These are phyloP conservation scores for Epistrophe eligans DNA, from an alignment of 2,888 invertebrate genomes.

Conservation along the genomic window DNA sequence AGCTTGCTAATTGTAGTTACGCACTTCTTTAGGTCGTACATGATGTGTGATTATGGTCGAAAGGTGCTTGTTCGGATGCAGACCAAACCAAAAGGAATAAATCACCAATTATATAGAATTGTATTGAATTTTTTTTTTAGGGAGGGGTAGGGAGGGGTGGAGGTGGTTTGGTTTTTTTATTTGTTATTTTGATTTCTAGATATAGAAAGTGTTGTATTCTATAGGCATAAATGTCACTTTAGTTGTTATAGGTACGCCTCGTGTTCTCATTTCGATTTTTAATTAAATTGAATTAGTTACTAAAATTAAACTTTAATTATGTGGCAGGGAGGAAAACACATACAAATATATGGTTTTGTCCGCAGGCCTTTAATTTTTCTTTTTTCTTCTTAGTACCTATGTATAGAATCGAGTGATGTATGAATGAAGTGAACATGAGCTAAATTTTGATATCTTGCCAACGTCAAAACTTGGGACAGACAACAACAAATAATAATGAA, in stretches of 20 bases:
- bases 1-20: constrained; percentile 73
- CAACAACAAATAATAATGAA: constrained; percentile 33
- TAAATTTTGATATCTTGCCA: constrained; percentile 66
- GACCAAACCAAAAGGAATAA: constrained; percentile 5
- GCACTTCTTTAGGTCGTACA: constrained; percentile 68
- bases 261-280: constrained; percentile 67
- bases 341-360: constrained; percentile 28
- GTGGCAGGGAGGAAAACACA: constrained; percentile 26
- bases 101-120: constrained; percentile 60
- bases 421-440: constrained; percentile 66
- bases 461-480: constrained; percentile 20
- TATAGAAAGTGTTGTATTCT: background rate
- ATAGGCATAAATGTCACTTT: constrained; percentile 53
- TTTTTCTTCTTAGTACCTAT: background rate
- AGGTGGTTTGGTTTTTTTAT: background rate
- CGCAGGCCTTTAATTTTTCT: background rate
- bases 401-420: constrained; percentile 47
- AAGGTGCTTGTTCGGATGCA: constrained; percentile 35
- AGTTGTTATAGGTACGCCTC: constrained; percentile 49
- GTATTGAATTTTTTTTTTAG: constrained; percentile 64
- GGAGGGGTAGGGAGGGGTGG: background rate
- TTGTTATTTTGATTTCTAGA: background rate
- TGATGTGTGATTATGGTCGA: constrained; percentile 66
- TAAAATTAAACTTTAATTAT: constrained; percentile 71
- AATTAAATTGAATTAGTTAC: constrained; percentile 72